Evolutionary conservation across 2,113 vertebrate species (phyloP), one percentile per base, ranked within the genome.

Genomic region (Polypterus senegalus): DNA sequence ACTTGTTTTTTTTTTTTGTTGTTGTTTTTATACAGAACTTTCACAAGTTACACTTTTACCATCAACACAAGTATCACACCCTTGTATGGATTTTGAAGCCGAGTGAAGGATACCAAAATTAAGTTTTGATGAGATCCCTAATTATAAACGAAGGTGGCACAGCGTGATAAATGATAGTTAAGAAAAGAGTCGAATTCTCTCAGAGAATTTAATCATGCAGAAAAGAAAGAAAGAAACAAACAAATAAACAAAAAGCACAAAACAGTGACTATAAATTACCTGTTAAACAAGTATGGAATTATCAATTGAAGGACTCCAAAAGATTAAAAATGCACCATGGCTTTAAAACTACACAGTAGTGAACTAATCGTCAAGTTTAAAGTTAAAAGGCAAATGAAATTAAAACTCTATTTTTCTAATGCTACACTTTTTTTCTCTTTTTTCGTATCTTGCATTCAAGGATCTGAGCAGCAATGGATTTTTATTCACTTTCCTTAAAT

Each of bases 201-300:
- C 80, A 85, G 90, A 96, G 91, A 92, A 93, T 83, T 89, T 89
- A 86, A 81, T 92, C 93, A 97, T 97, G 95, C 93, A 27, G 27
- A 27, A 27, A 27, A 27, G 27, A 27, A 27, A 27, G 27, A 27
- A 27, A 27, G 1, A 27, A 27, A 27, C 27, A 27, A 27, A 27
- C 27, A 27, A 27, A 27, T 27, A 27, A 27, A 27, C 27, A 94
- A 87, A 91, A 86, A 89, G 87, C 90, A 93, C 90, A 92, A 73
- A 80, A 84, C 87, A 86, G 76, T 84, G 80, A 87, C 80, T 87
- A 90, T 85, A 90, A 89, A 71, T 71, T 54, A n/a, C 67, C 62
- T 61, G 81, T 85, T 85, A 80, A 72, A 69, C 62, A 53, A 77
- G 67, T 66, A 61, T 44, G 2, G 27, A 27, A 63, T 58, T 64